Base-by-base conservation (phyloP, 1,140 invertebrate genomes). In the Zaprionus ornatus region DNA sequence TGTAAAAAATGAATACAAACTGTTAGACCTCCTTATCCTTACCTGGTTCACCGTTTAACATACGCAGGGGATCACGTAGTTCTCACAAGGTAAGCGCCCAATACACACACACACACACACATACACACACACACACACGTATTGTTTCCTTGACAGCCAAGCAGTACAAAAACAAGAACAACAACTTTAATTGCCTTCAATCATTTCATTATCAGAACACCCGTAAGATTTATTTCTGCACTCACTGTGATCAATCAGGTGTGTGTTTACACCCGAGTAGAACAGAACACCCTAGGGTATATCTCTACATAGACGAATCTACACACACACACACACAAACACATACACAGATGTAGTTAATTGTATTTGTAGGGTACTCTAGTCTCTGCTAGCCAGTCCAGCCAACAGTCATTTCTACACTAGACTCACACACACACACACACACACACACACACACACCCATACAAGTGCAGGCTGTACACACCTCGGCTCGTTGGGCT, bases 11-110 rank as follows among this genome's bases (percentile, higher is more conserved):
- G 69, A 85, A 82, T 73, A 74, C 79, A 64, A 86, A 72, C 85
- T 80, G 91, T 92, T 96, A 99, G 98, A 96, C 97, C 83, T 99
- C 98, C 94, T 95, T 99, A 86, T 99, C 98, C 94, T 95, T 99
- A 90, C 98, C 98, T 77, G 98, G 98, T 79, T 99, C 98, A 79
- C 98, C 98, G 75, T 99, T 98, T 95, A 97, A 97, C 93, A 94
- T 97, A 62, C 95, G 98, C 54, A 95, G 98, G 80, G 96, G 97
- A 75, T 98, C 97, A 80, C 95, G 97, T 78, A 97, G 96, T 79
- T 98, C 97, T 90, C 98, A 98, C 93, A 98, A 98, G 93, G 97
- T 98, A 94, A 93, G 91, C 82, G 88, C 86, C 86, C 79, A 60
- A 90, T 73, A 90, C 84, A 72, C 84, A 86, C 82, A 81, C 66